Evolutionary conservation across 2,888 invertebrate genomes (phyloP).

Genomic region (Seira ritae): DNA sequence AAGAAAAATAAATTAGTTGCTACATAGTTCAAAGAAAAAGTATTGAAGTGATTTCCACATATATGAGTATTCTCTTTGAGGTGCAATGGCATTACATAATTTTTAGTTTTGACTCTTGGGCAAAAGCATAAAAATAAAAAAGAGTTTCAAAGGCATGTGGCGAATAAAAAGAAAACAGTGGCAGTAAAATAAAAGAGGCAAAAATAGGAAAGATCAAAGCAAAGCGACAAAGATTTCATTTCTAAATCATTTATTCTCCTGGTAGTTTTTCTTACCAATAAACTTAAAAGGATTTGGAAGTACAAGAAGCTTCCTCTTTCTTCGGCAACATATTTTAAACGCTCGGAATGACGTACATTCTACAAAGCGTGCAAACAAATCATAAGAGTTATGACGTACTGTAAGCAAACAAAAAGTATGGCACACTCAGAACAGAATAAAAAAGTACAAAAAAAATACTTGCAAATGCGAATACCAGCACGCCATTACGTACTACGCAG

Average conservation of each 20-base stretch:
- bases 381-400: constrained; percentile 65
- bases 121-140: too few relatives aligned
- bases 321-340: constrained; percentile 66
- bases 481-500: neutral
- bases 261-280: constrained; percentile 46
- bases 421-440: constrained; percentile 26
- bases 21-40: too few relatives aligned
- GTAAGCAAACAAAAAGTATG: constrained; percentile 62
- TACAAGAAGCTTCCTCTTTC: constrained; percentile 62
- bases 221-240: neutral
- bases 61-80: too few relatives aligned
- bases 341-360: constrained; percentile 64
- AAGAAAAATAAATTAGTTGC: too few relatives aligned
- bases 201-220: constrained; percentile 8
- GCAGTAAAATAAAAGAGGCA: too few relatives aligned
- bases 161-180: too few relatives aligned
- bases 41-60: too few relatives aligned
- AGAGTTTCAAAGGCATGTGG: too few relatives aligned
- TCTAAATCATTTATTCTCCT: neutral
- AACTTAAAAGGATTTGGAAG: constrained; percentile 63
- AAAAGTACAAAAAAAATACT: constrained; percentile 32
- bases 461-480: constrained; percentile 37
- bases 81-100: too few relatives aligned
- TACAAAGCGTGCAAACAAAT: constrained; percentile 66
- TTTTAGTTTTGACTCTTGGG: too few relatives aligned